Base-by-base conservation (phyloP, 2,113 vertebrate species). In the Conger conger region DNA sequence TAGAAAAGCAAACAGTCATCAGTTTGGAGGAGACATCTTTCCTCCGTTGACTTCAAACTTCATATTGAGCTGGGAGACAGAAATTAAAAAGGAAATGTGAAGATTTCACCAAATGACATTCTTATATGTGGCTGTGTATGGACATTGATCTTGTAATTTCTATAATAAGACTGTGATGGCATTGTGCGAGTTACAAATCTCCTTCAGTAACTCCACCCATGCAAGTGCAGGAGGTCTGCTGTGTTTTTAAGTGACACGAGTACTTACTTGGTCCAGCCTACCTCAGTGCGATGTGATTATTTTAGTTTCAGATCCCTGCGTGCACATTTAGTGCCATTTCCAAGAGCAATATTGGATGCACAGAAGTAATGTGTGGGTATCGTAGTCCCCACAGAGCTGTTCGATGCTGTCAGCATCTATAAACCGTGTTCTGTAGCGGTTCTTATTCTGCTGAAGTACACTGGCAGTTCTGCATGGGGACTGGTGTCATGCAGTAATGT, bases 1-100 rank as follows among this genome's bases (percentile, higher is more conserved):
- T 88, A 84, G 42, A 57, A 85, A 82, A 83, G 89, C 88, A 89
- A 89, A 90, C 85, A 87, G 85, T 84, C 79, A 30, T 73, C 68
- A n/a, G 68, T 73, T 73, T 73, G 82, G 86, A 80, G 83, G 82
- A 76, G 68, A 57, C 76, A 80, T 87, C 80, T 76, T 57, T 63
- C 79, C 45, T 50, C 42, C 73, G 3, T 73, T 54, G 33, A 82
- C 82, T 73, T 83, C 77, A 54, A 83, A 35, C 81, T 82, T 81
- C 82, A 89, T 89, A 88, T 89, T 80, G 63, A 37, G 38, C 77
- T 81, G 60, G 38, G 38, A 18, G 42, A 60, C 42, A 79, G 73
- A 45, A 60, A 33, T 27, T 63, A 40, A 27, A 60, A 27, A 83
- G 42, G 73, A 83, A 76, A 85, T 57, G 60, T 78, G 83, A 60